Conservation (phyloP, 2,888 invertebrate genomes). For the Leuctra nigra region DNA sequence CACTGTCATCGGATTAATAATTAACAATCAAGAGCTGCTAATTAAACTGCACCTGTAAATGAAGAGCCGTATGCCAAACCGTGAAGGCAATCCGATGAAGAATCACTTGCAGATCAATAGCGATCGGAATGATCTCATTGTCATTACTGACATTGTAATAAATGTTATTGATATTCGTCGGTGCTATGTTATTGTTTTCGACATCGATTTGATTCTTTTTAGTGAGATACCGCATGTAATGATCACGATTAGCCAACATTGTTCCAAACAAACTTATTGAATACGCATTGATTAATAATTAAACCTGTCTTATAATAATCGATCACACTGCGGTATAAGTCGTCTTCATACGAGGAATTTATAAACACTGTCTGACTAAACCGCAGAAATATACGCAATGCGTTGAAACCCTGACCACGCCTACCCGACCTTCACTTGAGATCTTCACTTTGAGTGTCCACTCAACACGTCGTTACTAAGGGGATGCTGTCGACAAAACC, state of each 20-base stretch:
- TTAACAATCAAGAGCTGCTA: background rate
- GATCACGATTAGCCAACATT: constrained; percentile 3
- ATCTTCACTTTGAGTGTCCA: no score
- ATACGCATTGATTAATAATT: no score
- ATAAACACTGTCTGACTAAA: background rate
- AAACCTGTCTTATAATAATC: no score
- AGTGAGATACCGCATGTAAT: constrained; percentile 2
- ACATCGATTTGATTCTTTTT: background rate
- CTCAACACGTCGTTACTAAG: no score
- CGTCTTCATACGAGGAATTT: background rate
- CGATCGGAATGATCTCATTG: constrained; percentile 33
- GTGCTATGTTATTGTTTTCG: background rate
- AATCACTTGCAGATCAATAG: constrained; percentile 46
- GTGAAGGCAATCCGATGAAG: constrained; percentile 67
- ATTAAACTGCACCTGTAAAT: constrained; percentile 45
- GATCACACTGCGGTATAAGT: no score
- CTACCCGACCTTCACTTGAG: background rate
- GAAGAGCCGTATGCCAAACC: constrained; percentile 66
- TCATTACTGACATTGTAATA: constrained; percentile 30
- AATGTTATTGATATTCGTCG: constrained; percentile 28
- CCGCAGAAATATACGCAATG: background rate
- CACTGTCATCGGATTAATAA: background rate
- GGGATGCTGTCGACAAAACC: no score
- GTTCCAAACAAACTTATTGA: no score
- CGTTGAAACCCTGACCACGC: background rate